Conservation (phyloP, 2,113 vertebrate species). For the Gasterosteus aculeatus region DNA sequence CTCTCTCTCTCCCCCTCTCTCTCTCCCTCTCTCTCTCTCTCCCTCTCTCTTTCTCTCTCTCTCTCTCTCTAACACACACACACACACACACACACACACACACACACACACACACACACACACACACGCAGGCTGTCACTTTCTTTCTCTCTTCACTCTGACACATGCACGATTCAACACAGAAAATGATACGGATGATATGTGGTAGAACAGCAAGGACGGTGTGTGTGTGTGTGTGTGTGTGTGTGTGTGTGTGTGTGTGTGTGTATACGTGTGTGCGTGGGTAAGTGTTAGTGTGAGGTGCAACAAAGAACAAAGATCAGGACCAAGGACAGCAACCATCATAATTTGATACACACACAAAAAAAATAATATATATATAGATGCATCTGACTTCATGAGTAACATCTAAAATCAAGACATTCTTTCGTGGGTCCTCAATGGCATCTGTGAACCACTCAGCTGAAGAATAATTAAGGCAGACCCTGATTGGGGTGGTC, state of each 20-base stretch:
- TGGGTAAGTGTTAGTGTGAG: not conserved
- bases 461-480: not conserved
- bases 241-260: constrained; percentile 15
- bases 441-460: not conserved
- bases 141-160: not conserved
- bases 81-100: not conserved
- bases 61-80: not conserved
- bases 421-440: not conserved
- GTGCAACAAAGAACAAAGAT: constrained; percentile 14
- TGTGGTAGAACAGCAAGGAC: not conserved
- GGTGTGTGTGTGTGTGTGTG: constrained; percentile 4
- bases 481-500: not conserved
- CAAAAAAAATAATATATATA: not conserved
- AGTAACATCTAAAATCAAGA: not conserved
- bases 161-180: constrained; percentile 9
- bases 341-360: constrained; percentile 3
- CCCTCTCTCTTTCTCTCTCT: not conserved
- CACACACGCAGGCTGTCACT: not conserved
- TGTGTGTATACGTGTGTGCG: not conserved
- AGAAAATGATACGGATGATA: not conserved
- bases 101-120: not conserved
- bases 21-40: not conserved
- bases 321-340: constrained; percentile 43
- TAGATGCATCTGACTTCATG: not conserved
- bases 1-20: constrained; percentile 1